These are phyloP conservation scores for Sander vitreus DNA, from an alignment of 2,113 vertebrate genomes.

Conservation along the genomic window DNA sequence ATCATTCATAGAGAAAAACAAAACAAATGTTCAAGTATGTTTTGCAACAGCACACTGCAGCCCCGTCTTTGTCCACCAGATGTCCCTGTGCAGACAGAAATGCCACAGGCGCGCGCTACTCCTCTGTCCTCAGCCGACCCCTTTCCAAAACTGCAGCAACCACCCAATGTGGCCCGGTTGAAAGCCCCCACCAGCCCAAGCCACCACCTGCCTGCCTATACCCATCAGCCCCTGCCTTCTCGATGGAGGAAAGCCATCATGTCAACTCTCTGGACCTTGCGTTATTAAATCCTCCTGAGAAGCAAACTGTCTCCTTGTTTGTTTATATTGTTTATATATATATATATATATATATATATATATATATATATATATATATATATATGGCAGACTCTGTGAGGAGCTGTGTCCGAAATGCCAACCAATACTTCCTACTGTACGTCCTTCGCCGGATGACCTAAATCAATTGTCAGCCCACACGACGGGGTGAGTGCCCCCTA, in stretches of 20 bases:
- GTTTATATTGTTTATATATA: neutral
- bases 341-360: too few species aligned
- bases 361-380: too few species aligned
- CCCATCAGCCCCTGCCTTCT: slow-evolving; percentile 46
- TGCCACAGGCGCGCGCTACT: slow-evolving; percentile 14
- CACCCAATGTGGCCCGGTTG: slow-evolving; percentile 16
- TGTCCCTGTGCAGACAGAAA: slow-evolving; percentile 80
- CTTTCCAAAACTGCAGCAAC: slow-evolving; percentile 51
- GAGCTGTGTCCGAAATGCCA: slow-evolving; percentile 66
- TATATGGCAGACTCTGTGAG: slow-evolving; percentile 1
- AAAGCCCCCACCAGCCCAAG: neutral
- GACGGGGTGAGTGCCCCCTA: slow-evolving; percentile 73
- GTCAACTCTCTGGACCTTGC: slow-evolving; percentile 42
- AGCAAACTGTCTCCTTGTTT: slow-evolving; percentile 39
- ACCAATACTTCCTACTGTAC: slow-evolving; percentile 36
- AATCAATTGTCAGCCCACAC: slow-evolving; percentile 75
- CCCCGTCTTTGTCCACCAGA: slow-evolving; percentile 70
- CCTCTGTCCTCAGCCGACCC: slow-evolving; percentile 79
- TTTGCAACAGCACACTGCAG: slow-evolving; percentile 20
- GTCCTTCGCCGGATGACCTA: slow-evolving; percentile 75
- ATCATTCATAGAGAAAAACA: neutral
- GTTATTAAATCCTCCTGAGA: slow-evolving; percentile 51
- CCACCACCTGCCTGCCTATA: slow-evolving; percentile 1
- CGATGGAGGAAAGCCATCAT: slow-evolving; percentile 8
- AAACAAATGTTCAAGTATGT: accelerated